Conservation (phyloP, 2,888 invertebrate genomes). For the Xylocampa areola region DNA sequence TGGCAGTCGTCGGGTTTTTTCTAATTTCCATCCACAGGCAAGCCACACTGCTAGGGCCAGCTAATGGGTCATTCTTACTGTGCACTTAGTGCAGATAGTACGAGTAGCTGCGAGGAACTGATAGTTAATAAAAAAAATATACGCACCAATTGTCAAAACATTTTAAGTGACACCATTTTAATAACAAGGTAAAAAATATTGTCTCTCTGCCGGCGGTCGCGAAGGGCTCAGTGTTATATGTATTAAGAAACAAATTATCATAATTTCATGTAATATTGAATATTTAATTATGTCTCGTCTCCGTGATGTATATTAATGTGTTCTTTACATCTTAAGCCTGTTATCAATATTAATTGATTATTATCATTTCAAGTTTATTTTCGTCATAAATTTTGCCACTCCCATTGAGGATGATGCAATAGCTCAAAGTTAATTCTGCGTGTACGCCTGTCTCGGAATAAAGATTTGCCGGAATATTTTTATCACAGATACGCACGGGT, state of each 20-base stretch:
- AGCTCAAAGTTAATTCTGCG: constrained; percentile 4
- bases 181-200: constrained; percentile 21
- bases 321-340: constrained; percentile 7
- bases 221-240: constrained; percentile 11
- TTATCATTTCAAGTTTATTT: constrained; percentile 23
- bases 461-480: constrained; percentile 27
- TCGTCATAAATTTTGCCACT: constrained; percentile 10
- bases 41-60: too few species aligned
- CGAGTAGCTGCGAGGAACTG: too few species aligned
- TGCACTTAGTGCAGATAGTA: too few species aligned
- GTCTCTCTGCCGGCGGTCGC: constrained; percentile 17
- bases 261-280: constrained; percentile 17
- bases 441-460: background rate
- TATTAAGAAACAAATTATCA: constrained; percentile 19
- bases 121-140: too few species aligned
- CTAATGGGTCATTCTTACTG: too few species aligned
- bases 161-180: constrained; percentile 3
- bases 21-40: too few species aligned
- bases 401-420: constrained; percentile 31
- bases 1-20: too few species aligned
- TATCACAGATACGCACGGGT: constrained; percentile 16
- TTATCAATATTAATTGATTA: constrained; percentile 17
- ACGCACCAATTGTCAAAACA: background rate
- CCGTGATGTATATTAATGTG: constrained; percentile 3
- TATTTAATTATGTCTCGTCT: constrained; percentile 15